Conservation (phyloP, 2,113 vertebrate genomes). For the Lanius ludovicianus region DNA sequence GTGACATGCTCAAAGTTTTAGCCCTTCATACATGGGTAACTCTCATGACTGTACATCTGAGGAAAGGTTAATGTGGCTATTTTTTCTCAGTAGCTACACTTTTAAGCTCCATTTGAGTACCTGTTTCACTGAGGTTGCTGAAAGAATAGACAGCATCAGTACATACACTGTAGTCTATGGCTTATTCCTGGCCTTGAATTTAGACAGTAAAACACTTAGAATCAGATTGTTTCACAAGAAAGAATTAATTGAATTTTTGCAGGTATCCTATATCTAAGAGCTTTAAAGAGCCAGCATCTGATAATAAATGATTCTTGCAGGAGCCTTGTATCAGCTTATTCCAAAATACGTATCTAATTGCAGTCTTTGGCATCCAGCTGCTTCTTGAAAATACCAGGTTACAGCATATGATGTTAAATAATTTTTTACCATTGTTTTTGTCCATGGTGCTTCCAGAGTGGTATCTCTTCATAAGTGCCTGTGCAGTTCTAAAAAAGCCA, state of each 20-base stretch:
- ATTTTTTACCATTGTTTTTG: background rate
- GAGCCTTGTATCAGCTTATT: background rate
- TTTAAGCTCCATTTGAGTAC: background rate
- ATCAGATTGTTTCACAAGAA: slow-evolving; percentile 38
- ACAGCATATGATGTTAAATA: background rate
- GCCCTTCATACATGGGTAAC: background rate
- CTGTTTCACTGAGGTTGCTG: background rate
- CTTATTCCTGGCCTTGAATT: background rate
- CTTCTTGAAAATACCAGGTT: background rate
- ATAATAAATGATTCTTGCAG: background rate
- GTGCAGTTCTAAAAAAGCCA: background rate
- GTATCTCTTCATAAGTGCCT: background rate
- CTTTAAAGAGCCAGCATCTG: background rate
- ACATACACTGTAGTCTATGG: background rate
- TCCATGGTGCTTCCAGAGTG: background rate
- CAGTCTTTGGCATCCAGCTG: background rate
- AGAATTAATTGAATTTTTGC: slow-evolving; percentile 25
- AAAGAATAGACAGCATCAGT: background rate
- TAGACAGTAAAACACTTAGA: slow-evolving; percentile 24
- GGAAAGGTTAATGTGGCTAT: background rate
- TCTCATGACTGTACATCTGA: background rate
- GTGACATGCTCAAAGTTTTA: background rate
- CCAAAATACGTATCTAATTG: background rate
- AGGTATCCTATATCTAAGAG: slow-evolving; percentile 17
- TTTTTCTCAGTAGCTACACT: background rate